Conservation (phyloP, 2,888 invertebrate species). For the Rambutsinella grinnellia region DNA sequence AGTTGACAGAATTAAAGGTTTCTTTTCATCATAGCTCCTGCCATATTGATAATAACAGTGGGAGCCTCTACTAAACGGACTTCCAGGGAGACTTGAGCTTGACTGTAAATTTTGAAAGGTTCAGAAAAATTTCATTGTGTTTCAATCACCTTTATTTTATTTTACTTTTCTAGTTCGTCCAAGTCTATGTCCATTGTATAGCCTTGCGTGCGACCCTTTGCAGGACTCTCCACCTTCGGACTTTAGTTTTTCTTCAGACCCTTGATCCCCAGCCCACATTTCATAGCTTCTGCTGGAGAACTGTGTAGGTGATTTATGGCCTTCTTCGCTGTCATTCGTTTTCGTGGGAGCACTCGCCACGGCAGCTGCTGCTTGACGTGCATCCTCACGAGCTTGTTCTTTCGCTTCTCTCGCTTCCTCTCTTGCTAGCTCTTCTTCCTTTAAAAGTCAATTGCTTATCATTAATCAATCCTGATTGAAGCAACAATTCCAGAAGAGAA, state of each 20-base stretch:
- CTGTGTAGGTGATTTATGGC: slow-evolving; percentile 91
- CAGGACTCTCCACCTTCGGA: slow-evolving; percentile 88
- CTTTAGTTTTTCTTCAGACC: slow-evolving; percentile 89
- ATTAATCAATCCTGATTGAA: not conserved
- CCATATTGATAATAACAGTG: slow-evolving; percentile 89
- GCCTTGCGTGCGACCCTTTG: slow-evolving; percentile 73
- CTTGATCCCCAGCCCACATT: slow-evolving; percentile 89
- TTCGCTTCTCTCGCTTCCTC: slow-evolving; percentile 75
- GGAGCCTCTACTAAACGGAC: slow-evolving; percentile 92
- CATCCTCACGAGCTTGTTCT: slow-evolving; percentile 75
- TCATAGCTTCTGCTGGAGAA: slow-evolving; percentile 94
- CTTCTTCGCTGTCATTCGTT: slow-evolving; percentile 65
- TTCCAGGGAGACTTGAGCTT: slow-evolving; percentile 96
- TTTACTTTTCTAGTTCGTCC: slow-evolving; percentile 86
- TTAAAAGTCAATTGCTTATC: slow-evolving; percentile 63
- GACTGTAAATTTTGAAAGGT: slow-evolving; percentile 75
- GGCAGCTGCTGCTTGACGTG: slow-evolving; percentile 72
- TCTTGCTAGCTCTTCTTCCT: slow-evolving; percentile 90
- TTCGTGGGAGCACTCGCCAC: slow-evolving; percentile 67
- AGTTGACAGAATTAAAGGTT: slow-evolving; percentile 93
- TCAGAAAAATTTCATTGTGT: not conserved
- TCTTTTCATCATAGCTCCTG: slow-evolving; percentile 86
- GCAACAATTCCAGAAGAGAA: slow-evolving; percentile 20
- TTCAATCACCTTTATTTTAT: not conserved
- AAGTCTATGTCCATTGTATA: slow-evolving; percentile 66